Evolutionary conservation across 2,113 vertebrate genomes (phyloP).

Genomic region (Leptobrachium leishanense): DNA sequence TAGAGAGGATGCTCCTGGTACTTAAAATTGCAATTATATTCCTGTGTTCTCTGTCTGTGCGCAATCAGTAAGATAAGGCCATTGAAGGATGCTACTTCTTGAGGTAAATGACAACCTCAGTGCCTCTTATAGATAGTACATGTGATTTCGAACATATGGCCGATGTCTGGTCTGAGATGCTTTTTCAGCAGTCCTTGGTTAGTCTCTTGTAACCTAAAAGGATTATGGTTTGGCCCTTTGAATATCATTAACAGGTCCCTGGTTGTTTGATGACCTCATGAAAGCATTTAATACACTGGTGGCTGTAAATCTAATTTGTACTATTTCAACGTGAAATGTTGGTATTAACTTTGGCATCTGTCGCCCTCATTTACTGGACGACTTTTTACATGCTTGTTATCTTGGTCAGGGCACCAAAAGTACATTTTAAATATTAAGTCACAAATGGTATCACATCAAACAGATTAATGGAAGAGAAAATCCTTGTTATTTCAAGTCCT

Average conservation of each 20-base stretch:
- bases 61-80: slow-evolving; percentile 11
- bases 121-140: slow-evolving; percentile 1
- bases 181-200: background rate
- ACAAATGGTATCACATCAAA: too few relatives aligned
- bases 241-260: background rate
- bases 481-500: too few relatives aligned
- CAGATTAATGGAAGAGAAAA: too few relatives aligned
- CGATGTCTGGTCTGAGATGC: background rate
- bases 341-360: background rate
- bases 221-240: background rate
- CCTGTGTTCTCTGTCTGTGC: background rate
- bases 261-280: background rate
- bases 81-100: slow-evolving; percentile 13
- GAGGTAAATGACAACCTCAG: background rate
- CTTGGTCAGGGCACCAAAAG: too few relatives aligned
- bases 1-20: slow-evolving; percentile 16
- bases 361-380: background rate
- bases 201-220: background rate
- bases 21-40: slow-evolving; percentile 25
- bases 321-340: background rate
- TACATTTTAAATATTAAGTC: too few relatives aligned
- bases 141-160: slow-evolving; percentile 1
- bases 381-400: background rate
- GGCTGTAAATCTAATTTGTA: background rate
- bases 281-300: background rate